Base-by-base conservation (phyloP, 2,797 vertebrate genomes). In the Champsocephalus esox region DNA sequence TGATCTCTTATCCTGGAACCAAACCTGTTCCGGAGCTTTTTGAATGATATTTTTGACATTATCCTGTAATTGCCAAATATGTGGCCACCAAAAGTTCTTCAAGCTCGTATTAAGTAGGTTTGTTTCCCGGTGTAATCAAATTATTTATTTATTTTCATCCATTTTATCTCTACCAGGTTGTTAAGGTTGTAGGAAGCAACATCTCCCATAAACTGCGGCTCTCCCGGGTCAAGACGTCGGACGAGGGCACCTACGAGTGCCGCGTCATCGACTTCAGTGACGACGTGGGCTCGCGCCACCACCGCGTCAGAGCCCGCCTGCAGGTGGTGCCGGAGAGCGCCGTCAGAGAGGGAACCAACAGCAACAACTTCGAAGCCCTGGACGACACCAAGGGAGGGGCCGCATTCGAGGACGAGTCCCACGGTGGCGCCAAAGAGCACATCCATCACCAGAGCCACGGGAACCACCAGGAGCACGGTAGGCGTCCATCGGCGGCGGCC, bases 171-270 rank as follows among this genome's bases (percentile, higher is more conserved):
- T 69, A 0, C 5, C 93, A 97, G 97, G 96, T 97, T 73, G 97
- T 98, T 86, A 97, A 97, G 77, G 97, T 98, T 19, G 96, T 96
- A 3, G 97, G 97, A 87, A 97, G 97, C 92, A 97, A 98, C 95
- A 98, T 98, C 92, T 98, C 97, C 52, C 97, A 98, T 89, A 97
- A 97, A 87, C 95, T 98, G 83, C 96, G 97, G 74, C 95, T 98
- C 85, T 97, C 97, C 21, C 91, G 95, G 45, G 95, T 98, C 87
- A 97, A 97, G 87, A 92, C 92, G 4, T 91, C 96, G 0, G 97
- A 97, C 1, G 96, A 97, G 78, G 96, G 97, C 24, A 97, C 95
- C 3, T 97, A 97, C 2, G 97, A 98, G 85, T 97, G 96, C 86
- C 94, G 96, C 0, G 96, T 97, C 85, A 96, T 97, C 52, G 96